Conservation (phyloP, 2,888 invertebrate genomes). For the Hypercompe scribonia region DNA sequence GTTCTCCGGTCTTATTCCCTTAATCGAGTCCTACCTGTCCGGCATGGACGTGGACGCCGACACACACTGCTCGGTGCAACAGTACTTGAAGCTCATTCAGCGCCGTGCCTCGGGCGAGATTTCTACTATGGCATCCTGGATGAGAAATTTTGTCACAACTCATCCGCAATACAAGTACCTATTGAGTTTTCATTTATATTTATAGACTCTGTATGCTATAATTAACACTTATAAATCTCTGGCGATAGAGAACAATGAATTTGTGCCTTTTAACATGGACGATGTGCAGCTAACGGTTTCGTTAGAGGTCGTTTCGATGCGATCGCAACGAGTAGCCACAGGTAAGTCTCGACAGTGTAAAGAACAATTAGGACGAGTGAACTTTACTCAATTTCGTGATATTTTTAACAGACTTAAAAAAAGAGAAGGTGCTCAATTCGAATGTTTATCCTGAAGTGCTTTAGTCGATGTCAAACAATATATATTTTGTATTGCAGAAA, state of each 20-base stretch:
- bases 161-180: constrained; percentile 96
- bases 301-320: background rate
- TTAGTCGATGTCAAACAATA: background rate
- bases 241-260: background rate
- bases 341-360: background rate
- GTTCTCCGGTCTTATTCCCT: constrained; percentile 97
- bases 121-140: constrained; percentile 97
- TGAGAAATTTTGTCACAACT: constrained; percentile 94
- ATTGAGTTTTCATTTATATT: background rate
- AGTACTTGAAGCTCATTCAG: constrained; percentile 97
- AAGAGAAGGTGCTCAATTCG: no score
- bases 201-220: constrained; percentile 12
- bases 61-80: constrained; percentile 98
- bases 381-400: background rate
- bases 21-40: constrained; percentile 97
- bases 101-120: constrained; percentile 95
- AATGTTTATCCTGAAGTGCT: background rate
- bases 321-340: background rate
- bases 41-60: constrained; percentile 99
- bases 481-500: constrained; percentile 83
- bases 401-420: no score
- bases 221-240: background rate
- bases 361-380: background rate
- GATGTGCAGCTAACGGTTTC: background rate
- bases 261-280: background rate